phyloP scores from a whole-genome alignment of 2,113 vertebrate species.

The Verasper variegatus region DNA sequence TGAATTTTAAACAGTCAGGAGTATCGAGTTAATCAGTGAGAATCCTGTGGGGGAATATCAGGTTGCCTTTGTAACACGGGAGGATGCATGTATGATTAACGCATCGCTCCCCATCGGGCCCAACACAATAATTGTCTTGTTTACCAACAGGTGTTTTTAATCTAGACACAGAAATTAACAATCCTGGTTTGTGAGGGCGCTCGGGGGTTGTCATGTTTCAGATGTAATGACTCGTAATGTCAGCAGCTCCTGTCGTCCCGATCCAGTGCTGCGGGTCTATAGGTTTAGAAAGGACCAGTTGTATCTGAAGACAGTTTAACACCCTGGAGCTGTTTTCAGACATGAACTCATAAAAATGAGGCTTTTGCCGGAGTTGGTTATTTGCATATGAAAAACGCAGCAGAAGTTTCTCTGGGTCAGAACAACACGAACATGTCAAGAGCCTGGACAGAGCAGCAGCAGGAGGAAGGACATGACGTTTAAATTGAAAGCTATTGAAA shows the following conservation, averaged over 20 bases:
- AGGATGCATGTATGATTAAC: slow-evolving; percentile 95
- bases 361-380: too few species aligned
- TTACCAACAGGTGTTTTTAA: slow-evolving; percentile 90
- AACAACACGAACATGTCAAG: too few species aligned
- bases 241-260: slow-evolving; percentile 21
- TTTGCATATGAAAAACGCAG: too few species aligned
- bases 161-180: slow-evolving; percentile 72
- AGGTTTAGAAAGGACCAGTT: background rate
- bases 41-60: slow-evolving; percentile 92
- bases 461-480: too few species aligned
- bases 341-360: too few species aligned
- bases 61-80: slow-evolving; percentile 96
- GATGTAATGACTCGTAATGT: slow-evolving; percentile 41
- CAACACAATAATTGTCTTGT: slow-evolving; percentile 92
- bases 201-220: slow-evolving; percentile 48
- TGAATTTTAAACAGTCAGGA: slow-evolving; percentile 97
- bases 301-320: too few species aligned
- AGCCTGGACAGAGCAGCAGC: too few species aligned
- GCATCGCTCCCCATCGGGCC: slow-evolving; percentile 86
- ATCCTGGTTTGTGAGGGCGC: slow-evolving; percentile 53
- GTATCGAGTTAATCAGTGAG: slow-evolving; percentile 95
- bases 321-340: too few species aligned
- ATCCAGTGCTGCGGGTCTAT: slow-evolving; percentile 35
- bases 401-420: too few species aligned
- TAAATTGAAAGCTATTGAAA: too few species aligned